A percentile compares a stretch with the other conserved stretches of the same genome.
Conservation (phyloP, 2,797 vertebrate genomes). For the Lutjanus campechanus region DNA sequence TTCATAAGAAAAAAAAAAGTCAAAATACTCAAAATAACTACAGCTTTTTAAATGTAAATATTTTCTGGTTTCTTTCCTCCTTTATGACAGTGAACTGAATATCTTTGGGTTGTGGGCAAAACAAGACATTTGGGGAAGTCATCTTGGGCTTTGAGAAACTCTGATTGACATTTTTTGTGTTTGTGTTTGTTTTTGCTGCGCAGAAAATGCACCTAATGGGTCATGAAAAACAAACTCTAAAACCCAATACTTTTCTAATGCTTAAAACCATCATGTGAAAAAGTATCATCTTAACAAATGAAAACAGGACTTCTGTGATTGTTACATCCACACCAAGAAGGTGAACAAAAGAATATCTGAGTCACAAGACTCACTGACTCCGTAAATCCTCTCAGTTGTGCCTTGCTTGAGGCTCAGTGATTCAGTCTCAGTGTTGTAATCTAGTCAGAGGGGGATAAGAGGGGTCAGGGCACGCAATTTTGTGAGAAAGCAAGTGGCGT, state of each 20-base stretch:
- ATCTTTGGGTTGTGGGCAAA: too few relatives aligned
- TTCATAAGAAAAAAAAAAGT: too few relatives aligned
- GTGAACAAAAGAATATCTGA: slow-evolving; percentile 5
- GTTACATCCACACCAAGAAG: not conserved
- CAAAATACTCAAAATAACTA: too few relatives aligned
- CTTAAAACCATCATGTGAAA: not conserved
- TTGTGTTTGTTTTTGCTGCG: not conserved
- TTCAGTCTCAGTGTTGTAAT: slow-evolving; percentile 42
- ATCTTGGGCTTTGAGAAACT: too few relatives aligned
- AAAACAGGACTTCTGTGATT: not conserved
- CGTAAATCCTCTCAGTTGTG: slow-evolving; percentile 31
- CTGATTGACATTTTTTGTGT: not conserved
- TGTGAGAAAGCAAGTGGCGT: slow-evolving; percentile 31
- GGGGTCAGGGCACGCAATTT: slow-evolving; percentile 33
- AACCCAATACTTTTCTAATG: not conserved
- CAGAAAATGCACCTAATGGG: not conserved
- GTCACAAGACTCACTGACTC: slow-evolving; percentile 17
- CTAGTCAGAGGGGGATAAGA: slow-evolving; percentile 22
- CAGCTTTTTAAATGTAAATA: too few relatives aligned
- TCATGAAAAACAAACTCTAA: not conserved
- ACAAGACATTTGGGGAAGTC: too few relatives aligned
- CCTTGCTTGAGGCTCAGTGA: slow-evolving; percentile 31
- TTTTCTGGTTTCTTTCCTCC: too few relatives aligned
- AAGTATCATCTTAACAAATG: not conserved
- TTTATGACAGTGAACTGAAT: too few relatives aligned